Evolutionary conservation across 35 echinoderm and acorn worm genomes (phyloP), one percentile per base, ranked within the genome.

Genomic region (Strongylocentrotus purpuratus): DNA sequence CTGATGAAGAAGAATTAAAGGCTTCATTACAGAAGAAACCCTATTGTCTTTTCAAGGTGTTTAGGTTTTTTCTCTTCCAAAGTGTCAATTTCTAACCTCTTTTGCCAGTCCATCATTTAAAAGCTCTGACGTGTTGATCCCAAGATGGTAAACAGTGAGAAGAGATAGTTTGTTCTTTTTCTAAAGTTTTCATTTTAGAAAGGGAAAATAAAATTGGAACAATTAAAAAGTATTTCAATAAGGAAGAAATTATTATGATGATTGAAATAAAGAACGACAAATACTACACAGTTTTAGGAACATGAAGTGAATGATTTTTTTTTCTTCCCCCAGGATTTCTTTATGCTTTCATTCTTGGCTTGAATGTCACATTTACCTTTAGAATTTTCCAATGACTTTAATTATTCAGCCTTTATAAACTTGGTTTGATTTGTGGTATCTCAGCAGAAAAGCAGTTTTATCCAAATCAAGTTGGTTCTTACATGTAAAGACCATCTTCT

Each of bases 21-120:
- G 20, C 65, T 78, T 78, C 65, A 28, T 78, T 28, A 78, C 10
- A 55, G 10, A 55, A 15, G 50, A 78, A 78, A n/a, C 7, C 65
- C 65, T 59, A 78, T 78, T 78, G 65, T 78, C 65, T 78, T 78
- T 78, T 78, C 65, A 78, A 78, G 65, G 65, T 78, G 20, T 22
- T n/a, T 28, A n/a, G 65, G 22, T 22, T 28, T 78, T 78, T 78
- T 3, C 3, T 41, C 35, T 41, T 41, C 22, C 65, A 78, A n/a
- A 7, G 25, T 78, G 65, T 8, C 65, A 78, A n/a, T 78, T 7
- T 78, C 65, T 78, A 4, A 78, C 65, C 8, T 28, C 20, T 7
- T n/a, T 78, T 78, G 2, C 4, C 65, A 78, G 25, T 22, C 65
- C 4, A 22, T 78, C 28, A 31, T 70, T 70, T 70, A 28, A 70